phyloP scores from a whole-genome alignment of 2,888 invertebrate species.

The Caenorhabditis sp. region DNA sequence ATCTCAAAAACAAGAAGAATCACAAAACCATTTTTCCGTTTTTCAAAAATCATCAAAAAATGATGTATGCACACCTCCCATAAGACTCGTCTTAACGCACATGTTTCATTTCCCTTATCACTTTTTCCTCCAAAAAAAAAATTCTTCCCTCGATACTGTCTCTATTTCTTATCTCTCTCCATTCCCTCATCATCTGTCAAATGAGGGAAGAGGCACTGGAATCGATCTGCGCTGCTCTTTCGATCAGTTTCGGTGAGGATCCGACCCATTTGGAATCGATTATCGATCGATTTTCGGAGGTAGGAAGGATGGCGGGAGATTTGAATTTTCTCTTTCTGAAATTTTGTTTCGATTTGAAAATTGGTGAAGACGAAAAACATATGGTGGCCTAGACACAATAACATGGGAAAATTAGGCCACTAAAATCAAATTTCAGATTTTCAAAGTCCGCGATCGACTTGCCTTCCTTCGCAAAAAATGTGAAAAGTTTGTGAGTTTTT shows the following conservation, averaged over 20 bases:
- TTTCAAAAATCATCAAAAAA: no score
- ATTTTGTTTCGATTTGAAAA: no score
- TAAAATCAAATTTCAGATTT: constrained; percentile 57
- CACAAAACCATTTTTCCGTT: no score
- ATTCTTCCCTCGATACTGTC: constrained; percentile 2
- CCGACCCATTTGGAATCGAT: constrained; percentile 36
- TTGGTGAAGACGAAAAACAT: no score
- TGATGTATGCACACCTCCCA: no score
- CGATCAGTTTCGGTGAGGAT: constrained; percentile 57
- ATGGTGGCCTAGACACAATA: not conserved
- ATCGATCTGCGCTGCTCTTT: constrained; percentile 62
- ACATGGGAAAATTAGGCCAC: no score
- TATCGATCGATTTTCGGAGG: constrained; percentile 58
- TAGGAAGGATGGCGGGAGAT: not conserved
- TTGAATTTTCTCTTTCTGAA: no score
- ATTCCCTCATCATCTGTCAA: not conserved
- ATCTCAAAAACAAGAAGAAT: no score
- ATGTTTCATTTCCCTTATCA: no score
- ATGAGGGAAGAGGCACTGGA: constrained; percentile 65
- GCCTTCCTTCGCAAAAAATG: constrained; percentile 34
- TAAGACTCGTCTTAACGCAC: no score
- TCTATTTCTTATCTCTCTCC: not conserved
- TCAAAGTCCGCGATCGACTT: constrained; percentile 36
- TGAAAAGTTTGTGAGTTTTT: constrained; percentile 54
- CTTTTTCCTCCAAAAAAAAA: no score